These are phyloP conservation scores for Iphiclides podalirius DNA, from an alignment of 2,888 invertebrate species.

Conservation along the genomic window DNA sequence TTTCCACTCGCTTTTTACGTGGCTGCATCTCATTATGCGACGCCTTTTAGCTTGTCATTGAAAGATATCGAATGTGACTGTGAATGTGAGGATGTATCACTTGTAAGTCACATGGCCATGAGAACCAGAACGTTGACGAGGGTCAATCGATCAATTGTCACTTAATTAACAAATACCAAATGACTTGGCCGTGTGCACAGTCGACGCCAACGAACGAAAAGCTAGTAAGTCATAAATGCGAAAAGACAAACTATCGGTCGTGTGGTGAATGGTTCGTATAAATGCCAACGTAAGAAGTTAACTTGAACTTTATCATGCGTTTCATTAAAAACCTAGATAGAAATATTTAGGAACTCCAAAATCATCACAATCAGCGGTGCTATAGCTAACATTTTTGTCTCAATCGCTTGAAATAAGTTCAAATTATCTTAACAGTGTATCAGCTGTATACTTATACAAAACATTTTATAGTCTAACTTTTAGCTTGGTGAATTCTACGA, in stretches of 20 bases:
- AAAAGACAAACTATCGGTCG: conserved; percentile 1
- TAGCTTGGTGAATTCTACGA: conserved; percentile 13
- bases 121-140: too few relatives aligned
- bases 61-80: too few relatives aligned
- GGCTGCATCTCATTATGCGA: too few relatives aligned
- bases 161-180: too few relatives aligned
- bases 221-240: background rate
- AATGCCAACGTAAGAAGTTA: conserved; percentile 11
- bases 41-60: too few relatives aligned
- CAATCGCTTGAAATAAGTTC: conserved; percentile 4
- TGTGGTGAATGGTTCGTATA: conserved; percentile 1
- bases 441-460: conserved; percentile 9
- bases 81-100: too few relatives aligned
- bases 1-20: too few relatives aligned
- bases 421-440: conserved; percentile 12
- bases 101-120: too few relatives aligned
- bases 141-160: too few relatives aligned
- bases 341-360: background rate
- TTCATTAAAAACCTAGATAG: background rate
- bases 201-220: background rate
- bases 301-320: conserved; percentile 9
- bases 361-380: background rate
- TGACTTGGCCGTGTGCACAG: conserved; percentile 17
- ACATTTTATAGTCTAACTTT: conserved; percentile 2
- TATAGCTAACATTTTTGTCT: background rate